Base-by-base conservation (phyloP, 2,797 vertebrate species). In the Notolepis coatsorum region DNA sequence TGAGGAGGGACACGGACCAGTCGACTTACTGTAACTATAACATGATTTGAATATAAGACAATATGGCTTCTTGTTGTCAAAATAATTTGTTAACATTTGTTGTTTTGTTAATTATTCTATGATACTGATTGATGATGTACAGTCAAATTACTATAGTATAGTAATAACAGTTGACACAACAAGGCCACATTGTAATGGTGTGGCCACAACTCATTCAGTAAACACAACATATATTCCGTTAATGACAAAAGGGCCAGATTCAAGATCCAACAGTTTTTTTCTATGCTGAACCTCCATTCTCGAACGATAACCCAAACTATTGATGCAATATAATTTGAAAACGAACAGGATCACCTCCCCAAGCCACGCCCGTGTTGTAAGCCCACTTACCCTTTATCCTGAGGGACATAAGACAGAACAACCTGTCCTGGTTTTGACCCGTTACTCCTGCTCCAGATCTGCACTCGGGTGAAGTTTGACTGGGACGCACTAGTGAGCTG, bases 361-460 rank as follows among this genome's bases (percentile, higher is more conserved):
- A 12, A 27, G 4, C 9, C 5, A 51, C 15, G 49, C n/a, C 0
- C 48, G 9, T n/a, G 7, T 7, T 21, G 12, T 38, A 27, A 30
- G 25, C 0, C 6, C n/a, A 61, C 79, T 73, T 61, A 87, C 86
- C 71, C 69, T 35, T 61, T 30, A 15, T 51, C 20, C 30, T 41
- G 37, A 13, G n/a, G 7, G 53, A 39, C 9, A 12, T 31, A 12
- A 55, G 18, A 54, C 7, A 27, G 18, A 59, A 56, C 3, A 25
- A n/a, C n/a, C 39, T 30, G 27, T 6, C 8, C 17, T 3, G 28
- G 17, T 43, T n/a, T 23, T 23, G 18, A 52, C 27, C n/a, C 20
- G 2, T 28, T 3, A 43, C 28, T 18, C 31, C 18, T 28, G 12
- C 39, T 63, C 21, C 31, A 13, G 27, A 33, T 42, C 31, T 51